These are phyloP conservation scores for Diprion similis DNA, from an alignment of 1,140 invertebrate species.

Conservation along the genomic window DNA sequence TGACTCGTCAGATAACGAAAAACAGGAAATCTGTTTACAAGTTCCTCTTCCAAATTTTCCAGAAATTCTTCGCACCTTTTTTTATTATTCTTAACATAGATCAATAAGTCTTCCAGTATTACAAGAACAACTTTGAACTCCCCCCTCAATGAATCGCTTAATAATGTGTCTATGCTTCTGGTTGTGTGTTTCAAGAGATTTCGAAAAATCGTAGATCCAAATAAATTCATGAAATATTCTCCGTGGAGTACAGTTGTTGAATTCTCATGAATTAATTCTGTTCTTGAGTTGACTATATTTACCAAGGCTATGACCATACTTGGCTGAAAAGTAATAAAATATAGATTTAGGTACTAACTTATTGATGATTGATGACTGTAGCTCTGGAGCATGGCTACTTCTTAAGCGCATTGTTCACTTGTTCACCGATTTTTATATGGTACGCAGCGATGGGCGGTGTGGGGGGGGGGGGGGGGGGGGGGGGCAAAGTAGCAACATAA, in stretches of 20 bases:
- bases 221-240: conserved; percentile 48
- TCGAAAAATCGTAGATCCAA: conserved; percentile 40
- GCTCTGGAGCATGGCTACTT: no score
- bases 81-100: conserved; percentile 38
- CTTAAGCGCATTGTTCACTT: no score
- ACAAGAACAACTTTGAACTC: conserved; percentile 34
- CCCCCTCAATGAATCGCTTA: conserved; percentile 27
- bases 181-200: conserved; percentile 38
- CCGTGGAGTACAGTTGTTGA: conserved; percentile 42
- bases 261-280: conserved; percentile 14
- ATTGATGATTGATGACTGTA: no score
- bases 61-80: conserved; percentile 16
- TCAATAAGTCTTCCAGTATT: conserved; percentile 43
- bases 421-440: no score
- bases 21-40: conserved; percentile 37
- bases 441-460: no score
- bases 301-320: conserved; percentile 18
- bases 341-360: no score
- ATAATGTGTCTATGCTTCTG: conserved; percentile 38
- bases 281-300: conserved; percentile 9
- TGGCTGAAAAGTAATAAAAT: conserved; percentile 28
- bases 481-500: no score
- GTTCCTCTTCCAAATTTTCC: conserved; percentile 31
- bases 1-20: conserved; percentile 34
- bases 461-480: no score